Conservation (phyloP, 2,113 vertebrate species). For the Hippocampus guttulatus region DNA sequence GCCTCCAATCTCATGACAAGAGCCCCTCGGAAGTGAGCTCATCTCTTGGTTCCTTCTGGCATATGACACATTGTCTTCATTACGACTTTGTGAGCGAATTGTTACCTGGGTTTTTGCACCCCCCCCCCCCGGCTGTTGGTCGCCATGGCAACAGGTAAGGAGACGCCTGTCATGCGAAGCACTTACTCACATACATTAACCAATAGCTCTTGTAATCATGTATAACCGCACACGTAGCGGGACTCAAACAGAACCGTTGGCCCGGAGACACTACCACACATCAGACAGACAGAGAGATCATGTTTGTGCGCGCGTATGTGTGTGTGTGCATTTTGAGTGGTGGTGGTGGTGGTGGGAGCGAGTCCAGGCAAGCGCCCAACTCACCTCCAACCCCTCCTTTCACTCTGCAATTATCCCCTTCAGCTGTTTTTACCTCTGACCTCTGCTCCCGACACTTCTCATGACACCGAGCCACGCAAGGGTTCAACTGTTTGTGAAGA, state of each 20-base stretch:
- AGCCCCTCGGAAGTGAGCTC: constrained; percentile 60
- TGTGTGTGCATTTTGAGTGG: not conserved
- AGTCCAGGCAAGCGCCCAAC: constrained; percentile 39
- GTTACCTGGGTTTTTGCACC: constrained; percentile 54
- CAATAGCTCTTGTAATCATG: not conserved
- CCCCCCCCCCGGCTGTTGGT: constrained; percentile 47
- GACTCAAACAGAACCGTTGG: constrained; percentile 3
- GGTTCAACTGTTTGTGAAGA: constrained; percentile 7
- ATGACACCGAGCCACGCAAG: constrained; percentile 43
- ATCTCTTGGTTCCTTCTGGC: constrained; percentile 35
- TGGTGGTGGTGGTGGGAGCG: constrained; percentile 23
- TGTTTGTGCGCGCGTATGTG: not conserved
- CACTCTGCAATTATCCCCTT: constrained; percentile 46
- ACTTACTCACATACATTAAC: not conserved
- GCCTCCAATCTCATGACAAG: constrained; percentile 46
- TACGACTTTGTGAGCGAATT: constrained; percentile 49
- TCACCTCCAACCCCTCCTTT: not conserved
- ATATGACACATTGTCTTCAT: constrained; percentile 30
- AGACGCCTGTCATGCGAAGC: constrained; percentile 41
- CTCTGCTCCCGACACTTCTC: constrained; percentile 36
- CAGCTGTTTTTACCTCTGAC: constrained; percentile 58
- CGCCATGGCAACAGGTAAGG: constrained; percentile 35
- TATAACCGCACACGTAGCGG: not conserved
- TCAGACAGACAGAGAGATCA: not conserved
- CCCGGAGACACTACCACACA: not conserved